Conservation (phyloP, 2,113 vertebrate species). For the Thalassarche chlororhynchos region DNA sequence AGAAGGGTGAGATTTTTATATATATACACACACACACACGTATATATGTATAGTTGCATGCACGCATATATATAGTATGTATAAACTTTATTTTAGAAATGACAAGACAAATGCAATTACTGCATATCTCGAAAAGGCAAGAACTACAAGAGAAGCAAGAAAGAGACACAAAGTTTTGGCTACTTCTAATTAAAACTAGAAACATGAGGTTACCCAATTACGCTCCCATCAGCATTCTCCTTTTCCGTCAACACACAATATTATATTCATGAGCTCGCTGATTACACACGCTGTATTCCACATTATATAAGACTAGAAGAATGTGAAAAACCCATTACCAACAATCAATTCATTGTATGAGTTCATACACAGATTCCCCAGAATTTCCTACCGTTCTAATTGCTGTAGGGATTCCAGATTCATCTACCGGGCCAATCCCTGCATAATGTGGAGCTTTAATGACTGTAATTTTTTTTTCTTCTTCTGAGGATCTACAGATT, state of each 20-base stretch:
- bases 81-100: neutral
- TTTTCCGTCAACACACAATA: conserved; percentile 43
- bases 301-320: conserved; percentile 70
- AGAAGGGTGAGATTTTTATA: neutral
- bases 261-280: conserved; percentile 54
- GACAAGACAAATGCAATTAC: neutral
- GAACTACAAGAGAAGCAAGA: neutral
- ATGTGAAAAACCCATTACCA: conserved; percentile 62
- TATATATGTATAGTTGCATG: neutral
- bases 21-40: rapidly evolving
- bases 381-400: conserved; percentile 91
- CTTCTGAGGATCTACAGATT: conserved; percentile 90
- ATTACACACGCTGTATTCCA: conserved; percentile 50
- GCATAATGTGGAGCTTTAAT: conserved; percentile 96
- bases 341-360: conserved; percentile 76
- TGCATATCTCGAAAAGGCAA: neutral
- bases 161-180: neutral
- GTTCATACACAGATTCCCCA: conserved; percentile 27
- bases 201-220: conserved; percentile 42
- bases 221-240: neutral
- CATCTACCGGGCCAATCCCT: conserved; percentile 93
- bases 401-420: conserved; percentile 94
- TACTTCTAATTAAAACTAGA: conserved; percentile 50
- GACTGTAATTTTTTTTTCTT: conserved; percentile 92
- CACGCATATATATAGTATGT: rapidly evolving